These are phyloP conservation scores for Drosophila siamana DNA, from an alignment of 2,888 invertebrate genomes.

Conservation along the genomic window DNA sequence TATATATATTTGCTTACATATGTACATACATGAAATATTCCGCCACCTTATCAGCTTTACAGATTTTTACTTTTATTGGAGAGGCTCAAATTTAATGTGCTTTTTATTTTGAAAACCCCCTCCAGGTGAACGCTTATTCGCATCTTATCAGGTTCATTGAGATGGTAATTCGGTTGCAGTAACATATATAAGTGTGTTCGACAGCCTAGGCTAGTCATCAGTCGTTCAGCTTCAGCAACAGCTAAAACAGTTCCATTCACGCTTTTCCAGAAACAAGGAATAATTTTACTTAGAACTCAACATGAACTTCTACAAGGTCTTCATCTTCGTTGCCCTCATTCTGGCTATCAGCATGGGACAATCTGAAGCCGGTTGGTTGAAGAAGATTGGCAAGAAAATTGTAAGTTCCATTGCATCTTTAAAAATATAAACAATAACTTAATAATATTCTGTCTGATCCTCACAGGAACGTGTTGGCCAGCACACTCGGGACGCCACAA, in stretches of 20 bases:
- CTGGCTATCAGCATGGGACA: constrained; percentile 70
- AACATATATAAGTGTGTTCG: constrained; percentile 18
- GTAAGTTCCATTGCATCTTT: constrained; percentile 49
- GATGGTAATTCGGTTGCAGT: background rate
- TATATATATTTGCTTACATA: too few relatives aligned
- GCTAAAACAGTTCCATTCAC: constrained; percentile 1
- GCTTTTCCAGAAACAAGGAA: constrained; percentile 1
- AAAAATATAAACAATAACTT: background rate
- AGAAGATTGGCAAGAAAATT: constrained; percentile 77
- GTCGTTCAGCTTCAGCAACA: constrained; percentile 24
- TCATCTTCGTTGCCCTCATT: constrained; percentile 67
- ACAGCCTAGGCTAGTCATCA: constrained; percentile 26
- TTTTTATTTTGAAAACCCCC: constrained; percentile 33
- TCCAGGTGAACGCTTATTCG: background rate
- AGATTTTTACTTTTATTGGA: constrained; percentile 1
- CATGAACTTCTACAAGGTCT: constrained; percentile 67
- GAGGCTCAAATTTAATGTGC: background rate
- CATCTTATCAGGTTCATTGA: constrained; percentile 29
- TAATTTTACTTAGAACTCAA: constrained; percentile 5
- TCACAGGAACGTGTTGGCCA: constrained; percentile 67
- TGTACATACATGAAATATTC: background rate
- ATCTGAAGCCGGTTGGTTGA: constrained; percentile 79
- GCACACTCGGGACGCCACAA: constrained; percentile 75
- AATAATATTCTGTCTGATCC: background rate
- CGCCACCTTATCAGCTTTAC: constrained; percentile 4